Evolutionary conservation across 2,113 vertebrate species (phyloP).

Genomic region (Nycticebus coucang): DNA sequence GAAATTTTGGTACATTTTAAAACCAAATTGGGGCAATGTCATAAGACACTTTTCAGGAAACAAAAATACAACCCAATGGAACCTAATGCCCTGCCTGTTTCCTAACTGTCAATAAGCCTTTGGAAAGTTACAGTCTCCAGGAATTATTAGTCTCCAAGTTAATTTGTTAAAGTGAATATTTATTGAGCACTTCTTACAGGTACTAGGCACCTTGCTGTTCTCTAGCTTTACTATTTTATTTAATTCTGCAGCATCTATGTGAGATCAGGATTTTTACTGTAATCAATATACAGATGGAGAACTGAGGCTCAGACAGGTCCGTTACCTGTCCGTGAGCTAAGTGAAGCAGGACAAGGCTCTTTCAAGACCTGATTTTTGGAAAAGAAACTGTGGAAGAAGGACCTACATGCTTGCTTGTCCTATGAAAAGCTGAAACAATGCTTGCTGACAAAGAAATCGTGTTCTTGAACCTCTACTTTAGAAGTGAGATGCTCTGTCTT

Average conservation of each 20-base stretch:
- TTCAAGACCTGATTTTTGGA: not conserved
- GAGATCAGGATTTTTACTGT: not conserved
- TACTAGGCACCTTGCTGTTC: not conserved
- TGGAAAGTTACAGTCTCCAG: not conserved
- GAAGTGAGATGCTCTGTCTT: not conserved
- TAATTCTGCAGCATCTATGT: not conserved
- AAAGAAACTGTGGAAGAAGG: not conserved
- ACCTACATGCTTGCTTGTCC: not conserved
- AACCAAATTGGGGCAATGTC: not conserved
- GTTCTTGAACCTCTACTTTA: not conserved
- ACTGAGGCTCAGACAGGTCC: not conserved
- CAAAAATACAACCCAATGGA: not conserved
- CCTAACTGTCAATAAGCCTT: not conserved
- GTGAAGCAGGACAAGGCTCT: not conserved
- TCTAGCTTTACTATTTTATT: not conserved
- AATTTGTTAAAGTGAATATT: not conserved
- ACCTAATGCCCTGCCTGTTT: not conserved
- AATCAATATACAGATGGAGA: not conserved
- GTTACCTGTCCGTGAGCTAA: not conserved
- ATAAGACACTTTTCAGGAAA: not conserved
- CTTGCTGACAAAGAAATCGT: not conserved
- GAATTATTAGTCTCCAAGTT: not conserved
- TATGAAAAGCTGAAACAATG: not conserved
- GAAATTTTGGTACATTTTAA: not conserved
- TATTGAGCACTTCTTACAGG: not conserved